Evolutionary conservation across 2,888 invertebrate species (phyloP), one percentile per base, ranked within the genome.

Genomic region (Pterostichus niger): DNA sequence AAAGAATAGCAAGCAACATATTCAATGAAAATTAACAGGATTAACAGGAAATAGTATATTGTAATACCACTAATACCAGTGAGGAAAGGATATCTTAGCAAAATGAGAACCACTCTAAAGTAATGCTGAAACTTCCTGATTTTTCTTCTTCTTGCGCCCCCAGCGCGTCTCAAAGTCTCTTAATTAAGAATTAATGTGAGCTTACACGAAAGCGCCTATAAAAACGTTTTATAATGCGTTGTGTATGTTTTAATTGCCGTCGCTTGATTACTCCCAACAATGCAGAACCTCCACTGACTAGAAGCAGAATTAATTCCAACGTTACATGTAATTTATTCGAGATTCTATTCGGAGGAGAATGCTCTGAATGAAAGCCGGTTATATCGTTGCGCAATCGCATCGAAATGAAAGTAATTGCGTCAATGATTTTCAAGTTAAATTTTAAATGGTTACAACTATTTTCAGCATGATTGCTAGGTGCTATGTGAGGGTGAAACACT

Each of bases 221-320:
- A 71, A 71, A 71, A 44, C 68, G 44, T 71, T 46, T 71, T 71
- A 71, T 71, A 71, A 71, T 71, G 68, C 44, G 44, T 71, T 44
- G 15, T 71, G 44, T 71, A 44, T 31, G 35, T 71, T 40, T 71
- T 71, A 71, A 71, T 31, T 71, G 68, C 68, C 44, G 10, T 5
- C 11, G 31, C 68, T 40, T 71, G 68, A 71, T 44, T 71, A 44
- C 68, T 71, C 7, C 17, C 15, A 71, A 44, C 11, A 40, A 40
- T 71, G 64, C 31, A 5, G 31, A 10, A 31, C 24, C 24, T 24
- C 24, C 24, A 2, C 24, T 24, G 24, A 40, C 40, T 40, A 40
- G 40, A 40, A 9, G 49, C 24, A 49, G 49, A 49, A 49, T 13
- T 13, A 49, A 49, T 49, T 49, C n/a, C 49, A 49, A 9, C 49